Evolutionary conservation across 2,888 invertebrate species (phyloP).

Genomic region (Acanthacorydalis orientalis): DNA sequence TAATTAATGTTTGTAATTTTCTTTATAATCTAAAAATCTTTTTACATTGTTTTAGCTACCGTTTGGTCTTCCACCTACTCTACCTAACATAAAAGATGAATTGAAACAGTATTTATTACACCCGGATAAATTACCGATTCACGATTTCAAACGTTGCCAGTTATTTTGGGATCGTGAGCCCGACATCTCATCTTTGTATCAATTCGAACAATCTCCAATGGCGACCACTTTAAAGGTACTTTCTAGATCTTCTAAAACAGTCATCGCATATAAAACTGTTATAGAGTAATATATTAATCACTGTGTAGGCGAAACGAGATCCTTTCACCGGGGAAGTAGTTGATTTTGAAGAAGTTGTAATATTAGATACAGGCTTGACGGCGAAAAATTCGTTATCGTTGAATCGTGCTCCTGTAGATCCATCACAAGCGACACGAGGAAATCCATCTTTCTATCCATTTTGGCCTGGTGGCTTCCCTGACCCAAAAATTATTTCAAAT

Average conservation of each 20-base stretch:
- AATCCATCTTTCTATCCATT: constrained; percentile 70
- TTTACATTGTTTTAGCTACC: neutral
- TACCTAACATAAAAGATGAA: constrained; percentile 44
- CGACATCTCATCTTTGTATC: constrained; percentile 32
- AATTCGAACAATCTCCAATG: constrained; percentile 31
- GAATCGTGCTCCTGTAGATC: constrained; percentile 56
- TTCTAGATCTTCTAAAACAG: neutral
- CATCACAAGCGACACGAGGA: constrained; percentile 53
- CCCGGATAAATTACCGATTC: constrained; percentile 55
- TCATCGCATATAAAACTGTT: neutral
- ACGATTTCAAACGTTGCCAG: constrained; percentile 50
- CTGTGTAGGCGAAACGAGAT: constrained; percentile 47
- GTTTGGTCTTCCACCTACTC: constrained; percentile 36
- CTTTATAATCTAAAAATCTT: neutral
- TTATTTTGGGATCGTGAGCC: constrained; percentile 43
- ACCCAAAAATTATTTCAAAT: constrained; percentile 29
- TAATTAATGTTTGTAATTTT: no score
- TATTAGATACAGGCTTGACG: constrained; percentile 41
- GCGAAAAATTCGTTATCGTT: constrained; percentile 65
- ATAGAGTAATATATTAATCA: neutral
- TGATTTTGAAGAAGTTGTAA: constrained; percentile 43
- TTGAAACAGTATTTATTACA: constrained; percentile 47
- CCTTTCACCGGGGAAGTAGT: constrained; percentile 57
- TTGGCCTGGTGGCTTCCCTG: constrained; percentile 67
- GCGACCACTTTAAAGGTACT: constrained; percentile 33